phyloP scores from a whole-genome alignment of 2,888 invertebrate species.

The Diarsia rubi region DNA sequence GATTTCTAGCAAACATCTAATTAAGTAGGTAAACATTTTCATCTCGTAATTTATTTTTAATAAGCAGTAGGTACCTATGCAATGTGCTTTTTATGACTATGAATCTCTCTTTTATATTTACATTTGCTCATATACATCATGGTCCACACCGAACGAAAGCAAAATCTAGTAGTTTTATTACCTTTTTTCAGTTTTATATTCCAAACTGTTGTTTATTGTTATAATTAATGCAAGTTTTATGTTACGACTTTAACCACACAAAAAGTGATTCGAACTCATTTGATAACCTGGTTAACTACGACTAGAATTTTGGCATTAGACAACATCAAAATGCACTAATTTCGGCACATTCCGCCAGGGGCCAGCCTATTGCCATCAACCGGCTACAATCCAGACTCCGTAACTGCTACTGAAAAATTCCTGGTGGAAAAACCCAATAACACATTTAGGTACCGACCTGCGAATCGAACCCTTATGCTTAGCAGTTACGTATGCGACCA shows the following conservation, averaged over 20 bases:
- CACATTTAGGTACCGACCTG: too few relatives aligned
- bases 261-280: background rate
- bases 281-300: background rate
- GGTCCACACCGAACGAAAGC: background rate
- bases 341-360: too few relatives aligned
- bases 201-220: too few relatives aligned
- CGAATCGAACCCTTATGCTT: too few relatives aligned
- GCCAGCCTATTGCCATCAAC: too few relatives aligned
- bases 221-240: background rate
- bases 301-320: background rate
- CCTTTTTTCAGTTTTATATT: background rate
- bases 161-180: background rate
- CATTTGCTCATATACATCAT: background rate
- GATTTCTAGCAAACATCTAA: background rate
- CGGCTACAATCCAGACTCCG: too few relatives aligned
- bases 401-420: too few relatives aligned
- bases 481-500: too few relatives aligned
- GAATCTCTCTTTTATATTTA: background rate
- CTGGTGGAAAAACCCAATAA: too few relatives aligned
- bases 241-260: background rate
- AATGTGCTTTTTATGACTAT: background rate
- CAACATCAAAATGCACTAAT: background rate
- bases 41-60: background rate
- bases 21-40: background rate
- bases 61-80: too few relatives aligned